Base-by-base conservation (phyloP, 2,797 vertebrate species). In the Avahi laniger region DNA sequence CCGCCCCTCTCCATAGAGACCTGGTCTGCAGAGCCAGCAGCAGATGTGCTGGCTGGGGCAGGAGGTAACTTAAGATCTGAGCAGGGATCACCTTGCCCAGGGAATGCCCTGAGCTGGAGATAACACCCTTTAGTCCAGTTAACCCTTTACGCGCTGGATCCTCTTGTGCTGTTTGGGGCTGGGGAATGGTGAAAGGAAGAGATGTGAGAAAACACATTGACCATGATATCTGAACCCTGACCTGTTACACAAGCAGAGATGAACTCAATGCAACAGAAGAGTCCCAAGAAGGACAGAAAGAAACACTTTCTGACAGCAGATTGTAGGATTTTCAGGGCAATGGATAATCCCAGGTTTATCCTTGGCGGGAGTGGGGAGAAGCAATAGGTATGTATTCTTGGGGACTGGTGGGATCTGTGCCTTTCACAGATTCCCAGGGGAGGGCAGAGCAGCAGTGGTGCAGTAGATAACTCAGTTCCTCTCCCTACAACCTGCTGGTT, bases 21-120 rank as follows among this genome's bases (percentile, higher is more conserved):
- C 59, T 48, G 20, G 93, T 83, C 95, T 83, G 52, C 86, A 48
- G 75, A 91, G 75, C 93, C 54, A n/a, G 81, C 80, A 94, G 95
- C 97, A 97, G 97, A 94, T 97, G 96, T 83, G 50, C 82, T 61
- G 86, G 70, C 96, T 79, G 46, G 43, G 72, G n/a, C 78, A 82
- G 78, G 89, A 92, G 95, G 97, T 97, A 97, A 98, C 92, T 75
- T 95, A 97, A 98, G 97, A 97, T 80, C 94, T 76, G 75, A 82
- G 89, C 54, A 20, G 67, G 94, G 96, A 97, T 98, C 97, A 86
- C 90, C 97, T 98, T 98, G 89, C 97, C 75, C 43, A 94, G 87
- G 96, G 97, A 96, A 94, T 92, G 93, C 95, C 96, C 84, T 65
- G 61, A 84, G 89, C 92, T 91, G 54, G 76, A 79, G 96, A 96